These are phyloP conservation scores for Alligator sinensis DNA, from an alignment of 2,113 vertebrate species.

Conservation along the genomic window DNA sequence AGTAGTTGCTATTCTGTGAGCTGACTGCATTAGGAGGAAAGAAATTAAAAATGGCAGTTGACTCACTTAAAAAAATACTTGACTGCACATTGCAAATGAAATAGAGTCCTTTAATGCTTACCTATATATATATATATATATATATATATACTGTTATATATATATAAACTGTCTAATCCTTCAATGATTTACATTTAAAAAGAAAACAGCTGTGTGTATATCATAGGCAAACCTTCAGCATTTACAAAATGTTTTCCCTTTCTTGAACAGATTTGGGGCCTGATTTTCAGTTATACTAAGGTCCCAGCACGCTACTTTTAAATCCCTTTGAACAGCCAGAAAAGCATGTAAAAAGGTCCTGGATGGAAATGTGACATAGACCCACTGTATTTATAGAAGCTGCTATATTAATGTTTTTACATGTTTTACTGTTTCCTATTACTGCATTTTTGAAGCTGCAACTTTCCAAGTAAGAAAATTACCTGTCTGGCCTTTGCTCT, in stretches of 20 bases:
- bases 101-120: slow-evolving; percentile 56
- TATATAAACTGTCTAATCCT: slow-evolving; percentile 69
- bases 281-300: background rate
- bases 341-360: background rate
- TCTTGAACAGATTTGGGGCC: slow-evolving; percentile 24
- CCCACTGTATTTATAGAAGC: background rate
- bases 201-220: slow-evolving; percentile 65
- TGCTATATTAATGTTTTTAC: background rate
- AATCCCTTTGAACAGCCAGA: background rate
- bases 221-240: slow-evolving; percentile 44
- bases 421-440: background rate
- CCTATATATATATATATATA: slow-evolving; percentile 73
- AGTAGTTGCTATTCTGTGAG: slow-evolving; percentile 19
- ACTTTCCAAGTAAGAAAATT: background rate
- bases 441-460: background rate
- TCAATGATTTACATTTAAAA: slow-evolving; percentile 69
- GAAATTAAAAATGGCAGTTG: slow-evolving; percentile 66
- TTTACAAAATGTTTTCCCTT: slow-evolving; percentile 53
- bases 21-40: slow-evolving; percentile 18
- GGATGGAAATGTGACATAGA: background rate
- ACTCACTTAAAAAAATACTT: slow-evolving; percentile 67
- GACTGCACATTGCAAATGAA: slow-evolving; percentile 56
- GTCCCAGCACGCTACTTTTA: background rate
- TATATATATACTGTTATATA: slow-evolving; percentile 67
- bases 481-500: background rate